Evolutionary conservation across 2,113 vertebrate genomes (phyloP), one percentile per base, ranked within the genome.

Genomic region (Oryzias javanicus): DNA sequence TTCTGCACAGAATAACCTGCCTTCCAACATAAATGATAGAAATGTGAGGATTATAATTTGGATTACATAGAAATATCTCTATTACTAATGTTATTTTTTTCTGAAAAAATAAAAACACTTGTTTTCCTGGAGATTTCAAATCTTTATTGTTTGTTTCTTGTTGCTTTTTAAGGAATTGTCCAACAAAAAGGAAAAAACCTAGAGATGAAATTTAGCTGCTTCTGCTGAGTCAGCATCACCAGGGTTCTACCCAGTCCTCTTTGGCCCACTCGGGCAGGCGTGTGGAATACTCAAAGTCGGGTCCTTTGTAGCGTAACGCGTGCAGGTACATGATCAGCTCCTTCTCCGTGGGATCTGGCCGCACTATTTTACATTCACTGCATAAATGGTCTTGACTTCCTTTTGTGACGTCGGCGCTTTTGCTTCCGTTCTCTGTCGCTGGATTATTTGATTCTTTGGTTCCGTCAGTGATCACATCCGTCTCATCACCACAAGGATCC

Each of bases 301-400:
- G 86, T n/a, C 96, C 96, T 85, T 96, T 97, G 73, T 99, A 99
- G 46, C 94, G 73, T 51, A 98, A 78, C 2, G 97, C 96, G 0
- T 99, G 97, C 1, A 99, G 92, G 70, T 93, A 99, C 97, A 99
- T 99, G 67, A 99, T 82, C 60, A 99, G 90, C 3, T 99, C 96
- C 74, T 89, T 89, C 54, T 95, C 92, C 6, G 92, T 93, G 0
- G 97, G 97, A 78, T 98, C 97, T 25, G 89, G 84, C 48, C 94
- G 79, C 0, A 86, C 76, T 0, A 90, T 75, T 64, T 84, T 93
- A 78, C 97, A 99, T 55, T 99, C 97, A 5, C 86, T 67, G 51
- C 96, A 99, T 22, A 99, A 83, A 25, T 89, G 85, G 70, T 99
- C 97, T 83, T 17, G 29, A 0, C 7, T 62, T 3, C 40, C 65